Evolutionary conservation across 1,140 invertebrate species (phyloP), one percentile per base, ranked within the genome.

Genomic region (Leptoteleia sp.): DNA sequence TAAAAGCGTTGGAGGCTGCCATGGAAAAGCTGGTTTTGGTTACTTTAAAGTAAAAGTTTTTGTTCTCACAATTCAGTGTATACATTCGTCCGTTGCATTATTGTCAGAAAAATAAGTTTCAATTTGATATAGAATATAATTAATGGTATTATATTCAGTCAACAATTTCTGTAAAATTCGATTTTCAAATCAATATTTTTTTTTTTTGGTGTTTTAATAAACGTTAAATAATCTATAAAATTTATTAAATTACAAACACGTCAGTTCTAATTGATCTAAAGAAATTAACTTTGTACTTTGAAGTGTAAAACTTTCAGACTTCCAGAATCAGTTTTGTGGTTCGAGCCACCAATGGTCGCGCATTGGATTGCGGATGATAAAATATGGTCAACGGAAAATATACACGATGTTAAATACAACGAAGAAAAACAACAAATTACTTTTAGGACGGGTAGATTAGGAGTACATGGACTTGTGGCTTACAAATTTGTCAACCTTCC

Each of bases 391-490:
- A 95, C 92, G 1, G 91, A 93, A 52, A 93, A 94, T 80, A 91
- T 96, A 1, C 93, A 95, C 67, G 95, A 96, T 73, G 91, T 94
- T 37, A 95, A 95, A 82, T 96, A 94, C 80, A 96, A 95, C 82
- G 95, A 96, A 82, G 94, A 96, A 72, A 95, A 95, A 79, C 92
- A 95, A 11, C 92, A 91, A 0, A 90, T 96, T 35, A 92, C 93
- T 35, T 95, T 96, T 73, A 90, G 94, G 33, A 94, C 93, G 0
- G 94, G 94, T 0, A 90, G 92, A 68, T 90, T 96, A 45, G 94
- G 94, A 83, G 92, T 93, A 8, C 94, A 96, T 59, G 95, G 93
- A 1, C 90, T 96, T 38, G 95, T 94, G 0, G 90, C 92, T 1
- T 92, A 93, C 75, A 91, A 93, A 37, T 96, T 94, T 86, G 91